A percentile compares a stretch with the other conserved stretches of the same genome.
phyloP scores from a whole-genome alignment of 2,888 invertebrate genomes.

The Stenurella melanura region DNA sequence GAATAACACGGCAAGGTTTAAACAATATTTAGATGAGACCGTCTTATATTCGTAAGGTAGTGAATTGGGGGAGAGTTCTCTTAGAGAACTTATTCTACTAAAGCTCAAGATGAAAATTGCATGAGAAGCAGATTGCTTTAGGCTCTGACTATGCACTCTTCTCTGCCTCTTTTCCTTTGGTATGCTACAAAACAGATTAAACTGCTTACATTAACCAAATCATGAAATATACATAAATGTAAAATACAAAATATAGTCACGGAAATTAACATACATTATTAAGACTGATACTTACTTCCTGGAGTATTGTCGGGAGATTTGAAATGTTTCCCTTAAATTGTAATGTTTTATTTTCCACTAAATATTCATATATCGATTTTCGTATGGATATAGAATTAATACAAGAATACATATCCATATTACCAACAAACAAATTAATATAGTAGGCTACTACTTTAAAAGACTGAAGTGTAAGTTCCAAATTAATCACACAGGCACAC shows the following conservation, averaged over 20 bases:
- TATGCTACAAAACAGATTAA: constrained; percentile 39
- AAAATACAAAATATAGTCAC: constrained; percentile 3
- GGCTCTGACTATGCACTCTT: constrained; percentile 53
- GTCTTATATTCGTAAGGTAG: neutral
- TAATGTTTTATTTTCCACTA: too few relatives aligned
- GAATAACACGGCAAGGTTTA: neutral
- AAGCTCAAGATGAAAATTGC: constrained; percentile 60
- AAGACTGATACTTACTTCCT: neutral
- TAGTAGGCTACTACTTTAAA: too few relatives aligned
- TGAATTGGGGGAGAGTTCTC: constrained; percentile 18
- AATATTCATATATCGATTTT: too few relatives aligned
- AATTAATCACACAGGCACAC: too few relatives aligned
- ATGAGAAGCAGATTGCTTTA: constrained; percentile 60
- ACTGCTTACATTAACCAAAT: constrained; percentile 28
- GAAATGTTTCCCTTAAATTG: too few relatives aligned
- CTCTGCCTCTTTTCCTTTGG: constrained; percentile 26
- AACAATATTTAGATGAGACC: constrained; percentile 3
- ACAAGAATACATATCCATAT: too few relatives aligned
- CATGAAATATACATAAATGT: constrained; percentile 7
- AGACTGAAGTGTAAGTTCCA: too few relatives aligned
- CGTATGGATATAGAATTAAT: too few relatives aligned
- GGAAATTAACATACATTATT: neutral
- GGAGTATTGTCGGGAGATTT: too few relatives aligned
- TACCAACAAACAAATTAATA: too few relatives aligned
- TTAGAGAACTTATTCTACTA: constrained; percentile 19